These are phyloP conservation scores for Perdita meconis DNA, from an alignment of 2,888 invertebrate species.

Conservation along the genomic window DNA sequence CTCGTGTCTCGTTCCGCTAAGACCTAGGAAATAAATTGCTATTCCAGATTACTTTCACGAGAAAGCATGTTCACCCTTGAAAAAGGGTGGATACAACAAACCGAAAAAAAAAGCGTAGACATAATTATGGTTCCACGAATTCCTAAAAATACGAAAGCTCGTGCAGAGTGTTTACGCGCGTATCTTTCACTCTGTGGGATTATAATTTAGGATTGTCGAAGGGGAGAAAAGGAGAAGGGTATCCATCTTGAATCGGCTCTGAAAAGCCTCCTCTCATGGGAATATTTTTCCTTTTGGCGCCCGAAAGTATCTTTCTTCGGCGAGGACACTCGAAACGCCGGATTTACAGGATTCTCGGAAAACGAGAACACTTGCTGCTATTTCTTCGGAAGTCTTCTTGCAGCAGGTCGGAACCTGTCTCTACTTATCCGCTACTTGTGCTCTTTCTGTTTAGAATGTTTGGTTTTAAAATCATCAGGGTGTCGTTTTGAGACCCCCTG, in stretches of 20 bases:
- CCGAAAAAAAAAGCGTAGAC: not conserved
- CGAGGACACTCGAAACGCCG: conserved; percentile 32
- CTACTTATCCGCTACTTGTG: conserved; percentile 52
- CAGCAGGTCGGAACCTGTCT: conserved; percentile 43
- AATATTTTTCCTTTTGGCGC: conserved; percentile 29
- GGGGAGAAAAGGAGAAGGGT: not conserved
- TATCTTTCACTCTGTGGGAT: conserved; percentile 6
- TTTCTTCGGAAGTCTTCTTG: conserved; percentile 35
- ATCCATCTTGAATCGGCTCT: conserved; percentile 19
- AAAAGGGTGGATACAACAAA: conserved; percentile 3
- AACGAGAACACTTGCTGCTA: conserved; percentile 51
- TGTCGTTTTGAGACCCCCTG: conserved; percentile 31
- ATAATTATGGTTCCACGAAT: conserved; percentile 28
- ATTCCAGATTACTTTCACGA: conserved; percentile 1
- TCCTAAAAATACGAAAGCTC: conserved; percentile 22
- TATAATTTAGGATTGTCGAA: conserved; percentile 34
- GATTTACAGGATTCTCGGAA: conserved; percentile 28
- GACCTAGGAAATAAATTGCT: conserved; percentile 35
- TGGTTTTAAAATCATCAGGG: conserved; percentile 36
- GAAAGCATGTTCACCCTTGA: not conserved
- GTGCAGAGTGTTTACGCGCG: not conserved
- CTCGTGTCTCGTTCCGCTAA: not conserved
- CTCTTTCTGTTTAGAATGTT: conserved; percentile 54
- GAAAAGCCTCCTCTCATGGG: conserved; percentile 27
- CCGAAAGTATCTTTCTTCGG: conserved; percentile 36